These are phyloP conservation scores for Xiphophorus couchianus DNA, from an alignment of 2,113 vertebrate genomes.

Conservation along the genomic window DNA sequence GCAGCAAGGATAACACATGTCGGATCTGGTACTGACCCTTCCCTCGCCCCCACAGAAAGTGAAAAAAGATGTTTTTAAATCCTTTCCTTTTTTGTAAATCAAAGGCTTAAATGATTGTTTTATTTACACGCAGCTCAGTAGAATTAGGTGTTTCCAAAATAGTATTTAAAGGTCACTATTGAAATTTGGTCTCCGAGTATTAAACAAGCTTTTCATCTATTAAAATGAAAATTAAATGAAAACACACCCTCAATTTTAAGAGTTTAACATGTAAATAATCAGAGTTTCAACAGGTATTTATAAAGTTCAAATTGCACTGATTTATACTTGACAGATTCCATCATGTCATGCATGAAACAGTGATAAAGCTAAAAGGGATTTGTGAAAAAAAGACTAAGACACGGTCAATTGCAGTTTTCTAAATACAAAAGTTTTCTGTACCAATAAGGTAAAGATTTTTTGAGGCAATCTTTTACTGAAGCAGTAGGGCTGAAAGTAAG, in stretches of 20 bases:
- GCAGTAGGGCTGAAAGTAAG: no score
- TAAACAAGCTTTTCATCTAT: no score
- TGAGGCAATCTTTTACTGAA: no score
- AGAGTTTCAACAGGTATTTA: no score
- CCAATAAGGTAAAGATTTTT: neutral
- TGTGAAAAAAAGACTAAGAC: neutral
- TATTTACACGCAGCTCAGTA: no score
- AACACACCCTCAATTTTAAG: no score
- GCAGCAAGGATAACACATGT: conserved; percentile 96
- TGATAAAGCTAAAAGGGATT: neutral
- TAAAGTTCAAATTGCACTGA: no score
- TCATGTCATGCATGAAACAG: no score
- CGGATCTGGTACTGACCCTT: conserved; percentile 89
- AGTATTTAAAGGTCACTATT: neutral
- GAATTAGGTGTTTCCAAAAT: neutral
- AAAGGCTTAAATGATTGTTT: neutral
- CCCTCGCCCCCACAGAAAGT: neutral
- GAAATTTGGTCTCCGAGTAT: neutral
- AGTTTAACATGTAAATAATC: no score
- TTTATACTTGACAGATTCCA: no score
- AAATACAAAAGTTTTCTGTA: neutral
- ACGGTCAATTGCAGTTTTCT: neutral
- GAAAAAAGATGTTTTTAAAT: neutral
- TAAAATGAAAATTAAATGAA: no score
- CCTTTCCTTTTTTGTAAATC: neutral